Evolutionary conservation across 2,113 vertebrate species (phyloP), one percentile per base, ranked within the genome.

Genomic region (Chrysochloris asiatica): DNA sequence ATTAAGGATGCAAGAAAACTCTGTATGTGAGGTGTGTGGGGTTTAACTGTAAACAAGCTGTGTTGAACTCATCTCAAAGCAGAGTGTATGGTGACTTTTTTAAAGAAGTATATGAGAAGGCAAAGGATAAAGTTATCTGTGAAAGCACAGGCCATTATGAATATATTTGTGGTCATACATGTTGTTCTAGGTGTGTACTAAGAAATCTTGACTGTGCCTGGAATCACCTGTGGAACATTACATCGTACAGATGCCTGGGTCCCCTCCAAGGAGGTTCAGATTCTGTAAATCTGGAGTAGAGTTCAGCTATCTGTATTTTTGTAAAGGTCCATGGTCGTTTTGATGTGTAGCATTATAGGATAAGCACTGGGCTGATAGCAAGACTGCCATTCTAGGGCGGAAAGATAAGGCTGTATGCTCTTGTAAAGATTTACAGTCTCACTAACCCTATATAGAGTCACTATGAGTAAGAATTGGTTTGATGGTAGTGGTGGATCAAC

Each of bases 51-150:
- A 80, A 92, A 63, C 3, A 86, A 59, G 72, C 10, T 88, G 33
- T 52, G 85, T 73, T 48, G 45, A 80, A 77, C 28, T 72, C 30
- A 86, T 88, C 52, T 91, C 33, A 67, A 88, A 92, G 88, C 21
- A 79, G 79, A 38, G 63, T 21, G n/a, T 47, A 47, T 71, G 50
- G 33, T 59, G 38, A 76, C 56, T 90, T 50, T 84, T 59, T 92
- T 92, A 6, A 41, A 63, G 91, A 76, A 47, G 19, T 16, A 48
- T 24, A 45, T 16, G 21, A 77, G 69, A 85, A 61, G 14, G 30
- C 19, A 85, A 81, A 85, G 30, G 52, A 54, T 45, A 84, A 82
- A 19, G 30, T 72, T 17, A 56, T 36, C n/a, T 92, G 24, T 50
- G 41, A 88, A 73, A 78, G 36, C n/a, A 77, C 4, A 84, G 67